phyloP scores from a whole-genome alignment of 2,888 invertebrate species.

The Microchrysa polita region DNA sequence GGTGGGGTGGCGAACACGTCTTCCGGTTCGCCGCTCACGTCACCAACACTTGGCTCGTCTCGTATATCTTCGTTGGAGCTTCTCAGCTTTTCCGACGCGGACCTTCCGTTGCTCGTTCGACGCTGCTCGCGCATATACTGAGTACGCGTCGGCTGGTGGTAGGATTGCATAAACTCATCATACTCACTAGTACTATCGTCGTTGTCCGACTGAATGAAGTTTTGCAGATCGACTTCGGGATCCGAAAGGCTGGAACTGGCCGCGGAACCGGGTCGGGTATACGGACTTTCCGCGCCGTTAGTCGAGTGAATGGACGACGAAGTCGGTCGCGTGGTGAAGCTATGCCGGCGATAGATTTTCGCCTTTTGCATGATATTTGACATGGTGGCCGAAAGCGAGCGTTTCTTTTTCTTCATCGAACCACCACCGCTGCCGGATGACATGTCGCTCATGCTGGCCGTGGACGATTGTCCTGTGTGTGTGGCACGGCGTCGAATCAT shows the following conservation, averaged over 20 bases:
- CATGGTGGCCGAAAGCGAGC: constrained; percentile 83
- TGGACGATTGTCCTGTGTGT: constrained; percentile 41
- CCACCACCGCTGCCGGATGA: constrained; percentile 2
- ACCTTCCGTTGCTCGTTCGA: constrained; percentile 54
- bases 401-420: constrained; percentile 77
- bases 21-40: not conserved
- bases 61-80: not conserved
- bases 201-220: constrained; percentile 60
- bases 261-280: constrained; percentile 62
- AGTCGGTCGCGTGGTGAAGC: constrained; percentile 53
- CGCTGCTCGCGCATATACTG: constrained; percentile 67
- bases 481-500: constrained; percentile 55
- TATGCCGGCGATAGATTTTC: constrained; percentile 67
- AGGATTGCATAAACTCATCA: constrained; percentile 60
- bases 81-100: constrained; percentile 4
- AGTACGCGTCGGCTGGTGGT: constrained; percentile 52
- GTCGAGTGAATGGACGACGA: not conserved
- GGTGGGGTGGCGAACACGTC: not conserved
- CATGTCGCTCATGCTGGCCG: not conserved
- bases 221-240: constrained; percentile 73
- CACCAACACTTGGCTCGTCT: too few relatives aligned
- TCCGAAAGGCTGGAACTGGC: constrained; percentile 77
- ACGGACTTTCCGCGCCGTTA: constrained; percentile 45
- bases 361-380: constrained; percentile 88
- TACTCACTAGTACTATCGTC: constrained; percentile 56